These are phyloP conservation scores for Emydoidea blandingii DNA, from an alignment of 2,797 vertebrate species.

Conservation along the genomic window DNA sequence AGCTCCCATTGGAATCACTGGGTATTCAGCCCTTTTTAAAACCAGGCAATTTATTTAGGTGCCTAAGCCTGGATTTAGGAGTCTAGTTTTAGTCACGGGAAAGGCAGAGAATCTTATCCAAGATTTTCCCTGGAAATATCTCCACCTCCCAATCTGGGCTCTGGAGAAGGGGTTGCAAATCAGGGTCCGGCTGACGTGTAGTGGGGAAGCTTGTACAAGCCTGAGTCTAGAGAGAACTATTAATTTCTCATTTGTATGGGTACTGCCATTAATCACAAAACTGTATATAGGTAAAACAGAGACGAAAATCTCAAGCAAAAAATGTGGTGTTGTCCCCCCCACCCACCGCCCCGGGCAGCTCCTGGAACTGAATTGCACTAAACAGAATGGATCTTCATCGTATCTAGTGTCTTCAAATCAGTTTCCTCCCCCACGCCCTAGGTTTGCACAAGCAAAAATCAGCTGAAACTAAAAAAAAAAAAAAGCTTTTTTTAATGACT, in stretches of 20 bases:
- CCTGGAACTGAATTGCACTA: accelerated
- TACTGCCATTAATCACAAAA: accelerated
- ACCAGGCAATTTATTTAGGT: not conserved
- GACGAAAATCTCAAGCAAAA: not conserved
- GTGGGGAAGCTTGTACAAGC: accelerated
- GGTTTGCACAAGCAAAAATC: not conserved
- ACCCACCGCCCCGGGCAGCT: accelerated
- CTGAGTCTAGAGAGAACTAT: accelerated
- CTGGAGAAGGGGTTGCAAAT: not conserved
- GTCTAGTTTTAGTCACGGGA: accelerated
- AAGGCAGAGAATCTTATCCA: not conserved
- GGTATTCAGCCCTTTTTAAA: not conserved
- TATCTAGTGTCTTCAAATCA: not conserved
- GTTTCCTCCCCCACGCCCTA: accelerated
- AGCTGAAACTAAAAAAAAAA: accelerated
- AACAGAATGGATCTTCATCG: not conserved
- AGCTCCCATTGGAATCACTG: not conserved
- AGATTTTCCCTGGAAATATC: not conserved
- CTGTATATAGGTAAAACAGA: accelerated
- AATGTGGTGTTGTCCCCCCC: too few species aligned
- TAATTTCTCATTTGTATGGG: accelerated
- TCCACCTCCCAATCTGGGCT: accelerated
- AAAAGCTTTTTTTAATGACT: slow-evolving; percentile 35
- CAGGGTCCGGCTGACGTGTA: not conserved
- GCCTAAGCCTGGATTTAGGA: not conserved